Conservation (phyloP, 2,888 invertebrate genomes). For the Allophyes oxyacanthae region DNA sequence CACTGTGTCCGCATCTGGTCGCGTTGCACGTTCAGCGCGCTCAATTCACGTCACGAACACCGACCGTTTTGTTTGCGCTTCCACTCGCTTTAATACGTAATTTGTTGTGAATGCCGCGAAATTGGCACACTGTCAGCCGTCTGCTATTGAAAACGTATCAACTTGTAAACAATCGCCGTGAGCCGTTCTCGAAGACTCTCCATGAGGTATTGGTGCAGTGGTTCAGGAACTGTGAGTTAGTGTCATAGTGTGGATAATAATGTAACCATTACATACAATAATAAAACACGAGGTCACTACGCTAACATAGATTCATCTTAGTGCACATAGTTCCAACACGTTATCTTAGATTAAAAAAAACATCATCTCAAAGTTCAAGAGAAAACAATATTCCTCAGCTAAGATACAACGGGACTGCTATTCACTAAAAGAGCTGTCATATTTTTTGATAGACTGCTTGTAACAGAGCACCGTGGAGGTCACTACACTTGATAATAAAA, state of each 20-base stretch:
- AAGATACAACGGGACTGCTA: slow-evolving; percentile 39
- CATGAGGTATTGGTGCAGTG: slow-evolving; percentile 17
- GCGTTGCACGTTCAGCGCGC: slow-evolving; percentile 66
- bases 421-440: slow-evolving; percentile 66
- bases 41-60: slow-evolving; percentile 88
- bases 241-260: not conserved
- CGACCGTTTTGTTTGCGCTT: slow-evolving; percentile 86
- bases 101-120: slow-evolving; percentile 87
- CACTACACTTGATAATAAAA: slow-evolving; percentile 81
- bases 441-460: slow-evolving; percentile 72
- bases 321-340: too few relatives aligned
- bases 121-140: slow-evolving; percentile 84
- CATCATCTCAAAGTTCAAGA: slow-evolving; percentile 19
- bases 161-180: slow-evolving; percentile 70
- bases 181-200: slow-evolving; percentile 21
- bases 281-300: too few relatives aligned
- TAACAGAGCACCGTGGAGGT: slow-evolving; percentile 71
- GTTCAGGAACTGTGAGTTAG: not conserved
- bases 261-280: too few relatives aligned
- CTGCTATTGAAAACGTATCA: slow-evolving; percentile 84
- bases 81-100: slow-evolving; percentile 88
- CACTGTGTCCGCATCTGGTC: slow-evolving; percentile 38
- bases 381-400: slow-evolving; percentile 34
- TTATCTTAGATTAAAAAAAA: too few relatives aligned
- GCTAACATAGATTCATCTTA: too few relatives aligned